These are phyloP conservation scores for Uromys caudimaculatus DNA, from an alignment of 2,797 vertebrate genomes.

Conservation along the genomic window DNA sequence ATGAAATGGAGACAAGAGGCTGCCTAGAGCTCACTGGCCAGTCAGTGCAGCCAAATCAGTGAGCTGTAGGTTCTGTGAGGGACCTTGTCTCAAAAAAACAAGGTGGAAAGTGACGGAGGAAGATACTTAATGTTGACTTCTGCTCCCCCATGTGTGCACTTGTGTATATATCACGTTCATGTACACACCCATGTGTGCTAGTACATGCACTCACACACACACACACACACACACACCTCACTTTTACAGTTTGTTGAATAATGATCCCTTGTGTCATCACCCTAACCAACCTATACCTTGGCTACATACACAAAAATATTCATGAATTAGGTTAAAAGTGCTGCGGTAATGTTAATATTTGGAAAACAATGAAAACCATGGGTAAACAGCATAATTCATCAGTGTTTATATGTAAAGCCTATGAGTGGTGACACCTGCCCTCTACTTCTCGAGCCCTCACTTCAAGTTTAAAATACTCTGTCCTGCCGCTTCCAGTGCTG, in stretches of 20 bases:
- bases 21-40: neutral
- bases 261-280: neutral
- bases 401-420: neutral
- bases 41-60: neutral
- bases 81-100: neutral
- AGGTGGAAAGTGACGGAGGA: neutral
- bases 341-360: constrained; percentile 46
- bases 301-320: neutral
- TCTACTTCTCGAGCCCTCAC: neutral
- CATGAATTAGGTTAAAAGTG: neutral
- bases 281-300: neutral
- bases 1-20: neutral
- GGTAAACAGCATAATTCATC: neutral
- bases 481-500: neutral
- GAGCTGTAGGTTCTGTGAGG: neutral
- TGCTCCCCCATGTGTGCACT: neutral
- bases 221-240: neutral
- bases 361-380: constrained; percentile 12
- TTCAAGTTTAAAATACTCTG: neutral
- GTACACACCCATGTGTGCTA: rapidly evolving
- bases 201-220: too few species aligned
- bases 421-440: neutral
- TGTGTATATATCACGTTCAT: neutral
- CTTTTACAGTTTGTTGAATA: neutral
- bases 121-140: neutral